Base-by-base conservation (phyloP, 2,113 vertebrate species). In the Tragelaphus scriptus region DNA sequence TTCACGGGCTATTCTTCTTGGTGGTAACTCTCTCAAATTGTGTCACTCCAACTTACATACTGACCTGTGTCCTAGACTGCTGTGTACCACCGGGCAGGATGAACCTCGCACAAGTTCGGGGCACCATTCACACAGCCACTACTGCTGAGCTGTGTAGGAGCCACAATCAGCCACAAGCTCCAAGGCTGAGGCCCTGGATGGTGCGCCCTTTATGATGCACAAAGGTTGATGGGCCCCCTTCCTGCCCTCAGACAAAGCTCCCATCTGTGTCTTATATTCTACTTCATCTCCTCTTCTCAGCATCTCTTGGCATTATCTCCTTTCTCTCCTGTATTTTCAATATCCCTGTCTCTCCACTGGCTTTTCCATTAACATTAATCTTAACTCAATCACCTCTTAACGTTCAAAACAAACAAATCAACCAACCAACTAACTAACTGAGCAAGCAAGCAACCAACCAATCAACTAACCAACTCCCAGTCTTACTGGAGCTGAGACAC, bases 21-120 rank as follows among this genome's bases (percentile, higher is more conserved):
- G 25, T 14, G 12, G 28, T 9, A 17, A 32, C 68, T 90, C 51
- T 88, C 53, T 26, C 49, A 59, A 49, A 89, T 55, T 91, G 53
- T 49, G 26, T 75, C 40, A n/a, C 11, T 55, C 13, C 6, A 28
- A 10, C 56, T 80, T 87, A 61, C 2, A 49, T 3, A 55, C 21
- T 58, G 7, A 56, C 12, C 40, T 19, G 28, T 51, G 10, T 53
- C 12, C 8, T 23, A 51, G 5, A 44, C 15, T 53, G 47, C 28
- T n/a, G n/a, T 1, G 0, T 36, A 23, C 25, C 17, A 30, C 23
- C 15, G 5, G 36, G 44, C 53, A 80, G 85, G 40, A 75, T 10
- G 23, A 1, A 10, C 32, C 19, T 91, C 5, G 3, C 12, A 26
- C 8, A 10, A 30, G 2, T 4, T 1, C 2, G 13, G 4, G 56